Evolutionary conservation across 2,113 vertebrate species (phyloP), one percentile per base, ranked within the genome.

Genomic region (Bambusicola thoracicus): DNA sequence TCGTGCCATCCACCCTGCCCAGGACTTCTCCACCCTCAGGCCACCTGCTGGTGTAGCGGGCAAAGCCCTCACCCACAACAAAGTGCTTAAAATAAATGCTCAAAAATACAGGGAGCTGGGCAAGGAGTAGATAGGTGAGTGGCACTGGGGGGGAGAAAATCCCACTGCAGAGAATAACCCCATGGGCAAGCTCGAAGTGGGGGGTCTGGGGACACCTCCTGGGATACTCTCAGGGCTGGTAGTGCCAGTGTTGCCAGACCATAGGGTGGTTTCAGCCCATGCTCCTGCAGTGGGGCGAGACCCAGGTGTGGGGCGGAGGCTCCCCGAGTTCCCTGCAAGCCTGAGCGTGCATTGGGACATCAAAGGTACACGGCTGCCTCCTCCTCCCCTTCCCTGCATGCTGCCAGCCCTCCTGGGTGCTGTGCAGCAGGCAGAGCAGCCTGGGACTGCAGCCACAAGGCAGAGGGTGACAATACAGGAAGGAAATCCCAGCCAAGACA

Each of bases 401-500:
- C 25, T 44, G 29, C 55, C 36, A 24, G 46, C 29, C n/a, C 40
- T 15, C 24, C n/a, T 0, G 22, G 29, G 20, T 3, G 43, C 27
- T 2, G 7, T 16, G 0, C 2, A 38, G 56, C 1, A 3, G 24
- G 29, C 46, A 14, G 51, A 49, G 22, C 48, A 49, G 48, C 22
- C 70, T 13, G 58, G 46, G n/a, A 15, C 15, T 2, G 2, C 1
- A 1, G 16, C 14, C 4, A 3, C 1, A 2, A 14, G 36, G 61
- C 25, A 27, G 36, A 62, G 66, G 32, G 34, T 22, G 55, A 86
- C 61, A 63, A 20, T 0, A 91, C 38, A 13, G 1, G 56, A 85
- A 51, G 72, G 68, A 81, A 90, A 93, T 94, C 87, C 88, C 95
- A 87, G 94, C 77, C 97, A 96, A 97, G 97, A 98, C 97, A 96